phyloP scores from a whole-genome alignment of 2,113 vertebrate genomes.

The Etheostoma cragini region DNA sequence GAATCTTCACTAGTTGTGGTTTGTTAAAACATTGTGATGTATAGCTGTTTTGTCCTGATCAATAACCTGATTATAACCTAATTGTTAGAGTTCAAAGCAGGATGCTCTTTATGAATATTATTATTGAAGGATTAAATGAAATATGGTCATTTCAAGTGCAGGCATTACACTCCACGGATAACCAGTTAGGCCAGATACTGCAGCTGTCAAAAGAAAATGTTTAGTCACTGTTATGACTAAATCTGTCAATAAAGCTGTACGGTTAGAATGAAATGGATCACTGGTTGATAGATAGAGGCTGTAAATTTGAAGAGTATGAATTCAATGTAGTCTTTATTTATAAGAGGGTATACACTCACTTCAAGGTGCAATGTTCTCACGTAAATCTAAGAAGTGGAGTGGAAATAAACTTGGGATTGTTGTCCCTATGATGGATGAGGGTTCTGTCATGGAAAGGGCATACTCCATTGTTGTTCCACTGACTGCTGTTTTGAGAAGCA shows the following conservation, averaged over 20 bases:
- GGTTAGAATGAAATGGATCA: conserved; percentile 31
- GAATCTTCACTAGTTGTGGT: background rate
- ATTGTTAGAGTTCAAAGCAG: background rate
- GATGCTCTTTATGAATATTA: background rate
- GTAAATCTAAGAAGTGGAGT: conserved; percentile 65
- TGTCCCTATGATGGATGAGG: conserved; percentile 79
- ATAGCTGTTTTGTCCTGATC: conserved; percentile 10
- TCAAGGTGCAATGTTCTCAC: conserved; percentile 67
- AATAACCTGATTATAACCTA: background rate
- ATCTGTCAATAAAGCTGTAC: conserved; percentile 22
- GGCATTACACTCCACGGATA: background rate
- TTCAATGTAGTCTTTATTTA: conserved; percentile 38
- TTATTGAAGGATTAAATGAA: background rate
- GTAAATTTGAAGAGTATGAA: conserved; percentile 27
- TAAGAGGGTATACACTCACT: conserved; percentile 27
- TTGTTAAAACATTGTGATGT: background rate
- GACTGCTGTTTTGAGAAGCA: conserved; percentile 76
- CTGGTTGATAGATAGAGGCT: conserved; percentile 4
- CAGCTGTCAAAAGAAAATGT: conserved; percentile 3
- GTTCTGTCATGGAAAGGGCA: conserved; percentile 78
- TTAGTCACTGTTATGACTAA: background rate
- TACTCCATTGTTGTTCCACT: conserved; percentile 72
- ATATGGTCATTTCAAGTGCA: background rate
- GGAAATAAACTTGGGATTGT: conserved; percentile 76
- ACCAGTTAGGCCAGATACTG: background rate